Conservation (phyloP, 1,140 invertebrate genomes). For the Chironomus tepperi region DNA sequence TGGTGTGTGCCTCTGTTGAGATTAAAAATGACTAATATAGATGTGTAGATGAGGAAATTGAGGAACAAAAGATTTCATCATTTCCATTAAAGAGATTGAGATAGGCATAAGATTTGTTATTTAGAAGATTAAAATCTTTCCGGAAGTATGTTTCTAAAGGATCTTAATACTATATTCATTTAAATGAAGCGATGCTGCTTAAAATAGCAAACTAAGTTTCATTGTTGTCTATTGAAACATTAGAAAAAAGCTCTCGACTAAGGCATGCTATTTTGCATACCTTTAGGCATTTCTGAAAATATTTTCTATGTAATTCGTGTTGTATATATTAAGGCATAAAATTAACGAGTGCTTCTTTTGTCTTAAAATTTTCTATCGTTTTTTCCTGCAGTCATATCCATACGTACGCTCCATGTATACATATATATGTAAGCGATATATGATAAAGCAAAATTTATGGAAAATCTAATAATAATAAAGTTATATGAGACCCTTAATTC, state of each 20-base stretch:
- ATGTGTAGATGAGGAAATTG: not conserved
- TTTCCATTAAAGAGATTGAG: not conserved
- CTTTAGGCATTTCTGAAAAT: not conserved
- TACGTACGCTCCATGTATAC: not conserved
- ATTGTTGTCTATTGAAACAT: not conserved
- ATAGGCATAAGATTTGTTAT: too few relatives aligned
- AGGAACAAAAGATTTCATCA: not conserved
- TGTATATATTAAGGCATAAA: not conserved
- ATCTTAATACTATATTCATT: too few relatives aligned
- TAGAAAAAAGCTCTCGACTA: not conserved
- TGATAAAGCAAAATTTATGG: not conserved
- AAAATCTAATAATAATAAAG: not conserved
- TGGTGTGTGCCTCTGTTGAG: too few relatives aligned
- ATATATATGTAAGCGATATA: too few relatives aligned
- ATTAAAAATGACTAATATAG: too few relatives aligned
- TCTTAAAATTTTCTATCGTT: not conserved
- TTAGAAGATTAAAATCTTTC: too few relatives aligned
- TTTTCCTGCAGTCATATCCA: not conserved
- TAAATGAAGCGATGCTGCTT: not conserved
- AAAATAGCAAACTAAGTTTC: not conserved
- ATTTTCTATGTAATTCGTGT: not conserved
- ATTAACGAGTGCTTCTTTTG: conserved; percentile 2
- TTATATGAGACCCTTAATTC: not conserved
- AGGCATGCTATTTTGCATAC: not conserved
- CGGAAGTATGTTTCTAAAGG: too few relatives aligned